Base-by-base conservation (phyloP, 2,113 vertebrate genomes). In the Thunnus thynnus region DNA sequence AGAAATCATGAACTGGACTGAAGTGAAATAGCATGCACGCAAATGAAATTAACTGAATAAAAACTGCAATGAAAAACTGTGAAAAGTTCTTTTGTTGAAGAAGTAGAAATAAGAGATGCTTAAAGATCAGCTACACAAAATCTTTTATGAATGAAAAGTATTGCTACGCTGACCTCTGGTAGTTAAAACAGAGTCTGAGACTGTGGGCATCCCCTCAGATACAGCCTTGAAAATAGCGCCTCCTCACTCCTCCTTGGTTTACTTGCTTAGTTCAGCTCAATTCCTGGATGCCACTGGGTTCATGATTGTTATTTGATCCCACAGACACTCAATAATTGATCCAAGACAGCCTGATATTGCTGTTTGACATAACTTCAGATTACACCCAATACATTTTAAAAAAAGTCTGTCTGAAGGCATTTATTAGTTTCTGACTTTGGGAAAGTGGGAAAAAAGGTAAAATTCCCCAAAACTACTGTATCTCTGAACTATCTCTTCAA, bases 11-110 rank as follows among this genome's bases (percentile, higher is more conserved):
- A 74, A n/a, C 16, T 44, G 30, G 17, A 32, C 44, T n/a, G n/a
- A 68, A 44, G n/a, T 72, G 44, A 68, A 68, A 36, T 0, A 62
- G 56, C 73, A 78, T 74, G 83, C 27, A 71, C 11, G 3, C 10
- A 27, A 54, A 41, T 46, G 10, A 76, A 72, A 25, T 25, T 2
- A 36, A 36, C 20, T 7, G 1, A 79, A 63, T 57, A 71, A 85
- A 72, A 76, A 25, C 57, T 22, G 52, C 22, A 4, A 14, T 22
- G 30, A 18, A 54, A 46, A 60, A 54, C n/a, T 41, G 36, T 17
- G 52, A 54, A 18, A n/a, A 11, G 11, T 52, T 4, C 52, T 41
- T 68, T 32, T 72, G 48, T 72, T 12, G 3, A 54, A 14, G 50
- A 48, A 52, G 46, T 27, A 10, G 13, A 57, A 1, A 16, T 7